phyloP scores from a whole-genome alignment of 1,140 invertebrate genomes.

The Dysdera silvatica region DNA sequence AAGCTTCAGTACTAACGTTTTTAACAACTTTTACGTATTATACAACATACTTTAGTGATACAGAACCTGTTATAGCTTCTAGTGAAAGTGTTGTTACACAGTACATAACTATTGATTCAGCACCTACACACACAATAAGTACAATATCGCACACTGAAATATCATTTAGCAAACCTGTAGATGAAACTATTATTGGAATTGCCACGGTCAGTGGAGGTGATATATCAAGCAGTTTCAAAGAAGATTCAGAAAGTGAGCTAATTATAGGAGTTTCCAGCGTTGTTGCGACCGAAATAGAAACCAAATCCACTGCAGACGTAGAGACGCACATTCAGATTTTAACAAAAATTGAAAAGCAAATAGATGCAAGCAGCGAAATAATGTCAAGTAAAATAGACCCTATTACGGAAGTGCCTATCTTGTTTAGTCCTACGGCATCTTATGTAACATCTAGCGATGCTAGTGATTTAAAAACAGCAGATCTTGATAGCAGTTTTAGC shows the following conservation, averaged over 20 bases:
- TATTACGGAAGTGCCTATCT: too few species aligned
- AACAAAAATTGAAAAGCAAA: background rate
- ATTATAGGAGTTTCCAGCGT: constrained; percentile 22
- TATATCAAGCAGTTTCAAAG: constrained; percentile 13
- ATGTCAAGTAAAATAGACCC: too few species aligned
- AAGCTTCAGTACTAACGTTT: constrained; percentile 31
- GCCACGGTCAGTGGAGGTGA: constrained; percentile 11
- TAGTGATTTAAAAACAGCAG: too few species aligned
- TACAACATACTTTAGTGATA: constrained; percentile 34
- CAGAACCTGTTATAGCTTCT: constrained; percentile 25
- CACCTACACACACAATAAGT: background rate
- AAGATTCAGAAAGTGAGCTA: background rate
- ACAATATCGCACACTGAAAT: constrained; percentile 1
- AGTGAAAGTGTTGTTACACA: constrained; percentile 34
- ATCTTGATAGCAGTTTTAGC: background rate
- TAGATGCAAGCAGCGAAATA: too few species aligned
- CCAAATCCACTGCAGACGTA: background rate
- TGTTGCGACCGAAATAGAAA: constrained; percentile 1
- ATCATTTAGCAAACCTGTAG: constrained; percentile 6
- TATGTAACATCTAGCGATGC: too few species aligned
- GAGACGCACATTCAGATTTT: constrained; percentile 17
- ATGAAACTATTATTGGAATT: constrained; percentile 16
- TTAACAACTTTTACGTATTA: constrained; percentile 36
- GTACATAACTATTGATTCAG: constrained; percentile 28
- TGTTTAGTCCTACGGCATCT: too few species aligned